phyloP scores from a whole-genome alignment of 37 sponge, comb jelly and placozoan species.

The Oscarella lobularis region DNA sequence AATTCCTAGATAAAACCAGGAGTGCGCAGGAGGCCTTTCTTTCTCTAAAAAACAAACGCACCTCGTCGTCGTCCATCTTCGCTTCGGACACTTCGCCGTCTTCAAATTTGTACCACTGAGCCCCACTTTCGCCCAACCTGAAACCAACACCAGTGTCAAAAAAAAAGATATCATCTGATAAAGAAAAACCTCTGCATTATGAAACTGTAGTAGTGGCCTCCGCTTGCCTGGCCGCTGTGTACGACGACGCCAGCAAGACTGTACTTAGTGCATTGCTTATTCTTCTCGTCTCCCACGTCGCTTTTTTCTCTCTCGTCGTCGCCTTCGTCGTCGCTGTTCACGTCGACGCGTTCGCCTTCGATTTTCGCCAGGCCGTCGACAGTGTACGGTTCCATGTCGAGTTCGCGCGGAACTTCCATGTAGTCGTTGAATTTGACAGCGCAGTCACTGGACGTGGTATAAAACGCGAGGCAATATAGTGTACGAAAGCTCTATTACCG shows the following conservation, averaged over 20 bases:
- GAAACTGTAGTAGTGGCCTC: slow-evolving; percentile 99
- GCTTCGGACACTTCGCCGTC: slow-evolving; percentile 93
- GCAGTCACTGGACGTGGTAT: slow-evolving; percentile 57
- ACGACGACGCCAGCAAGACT: slow-evolving; percentile 77
- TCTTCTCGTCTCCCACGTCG: neutral
- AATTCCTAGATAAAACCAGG: slow-evolving; percentile 48
- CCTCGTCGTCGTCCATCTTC: slow-evolving; percentile 91
- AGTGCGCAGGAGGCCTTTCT: no score
- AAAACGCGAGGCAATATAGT: no score
- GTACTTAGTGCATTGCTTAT: slow-evolving; percentile 36
- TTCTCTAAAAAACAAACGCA: no score
- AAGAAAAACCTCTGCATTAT: slow-evolving; percentile 61
- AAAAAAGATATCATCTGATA: neutral
- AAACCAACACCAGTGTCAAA: neutral
- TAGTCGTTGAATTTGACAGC: slow-evolving; percentile 99
- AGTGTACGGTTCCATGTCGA: slow-evolving; percentile 65
- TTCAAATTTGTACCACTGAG: slow-evolving; percentile 96
- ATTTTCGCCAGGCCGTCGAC: slow-evolving; percentile 62
- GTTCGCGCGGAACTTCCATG: slow-evolving; percentile 43
- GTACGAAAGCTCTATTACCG: slow-evolving; percentile 22
- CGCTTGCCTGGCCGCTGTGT: slow-evolving; percentile 98
- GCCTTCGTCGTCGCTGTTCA: neutral
- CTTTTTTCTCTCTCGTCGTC: slow-evolving; percentile 1
- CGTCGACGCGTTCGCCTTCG: slow-evolving; percentile 30
- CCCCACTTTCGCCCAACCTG: neutral